These are phyloP conservation scores for Pseudomyrmex flavicornis DNA, from an alignment of 1,140 invertebrate species.

Conservation along the genomic window DNA sequence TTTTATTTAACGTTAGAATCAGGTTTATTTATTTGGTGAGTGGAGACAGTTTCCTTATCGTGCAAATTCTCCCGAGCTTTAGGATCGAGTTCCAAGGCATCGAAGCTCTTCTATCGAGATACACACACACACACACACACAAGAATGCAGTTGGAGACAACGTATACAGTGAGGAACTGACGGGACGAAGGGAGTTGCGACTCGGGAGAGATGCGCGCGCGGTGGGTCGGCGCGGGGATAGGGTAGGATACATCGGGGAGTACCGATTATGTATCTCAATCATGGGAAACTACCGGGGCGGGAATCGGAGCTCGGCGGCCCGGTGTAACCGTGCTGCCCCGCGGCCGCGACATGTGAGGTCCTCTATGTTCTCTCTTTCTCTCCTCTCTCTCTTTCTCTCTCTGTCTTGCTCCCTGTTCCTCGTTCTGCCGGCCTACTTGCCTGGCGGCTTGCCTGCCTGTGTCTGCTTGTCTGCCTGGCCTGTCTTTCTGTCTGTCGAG, in stretches of 20 bases:
- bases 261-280: slow-evolving; percentile 79
- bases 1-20: neutral
- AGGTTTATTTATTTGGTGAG: neutral
- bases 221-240: slow-evolving; percentile 18
- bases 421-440: neutral
- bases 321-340: slow-evolving; percentile 71
- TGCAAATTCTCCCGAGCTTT: neutral
- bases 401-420: slow-evolving; percentile 8
- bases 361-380: slow-evolving; percentile 45
- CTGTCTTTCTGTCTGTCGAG: slow-evolving; percentile 17
- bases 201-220: slow-evolving; percentile 21
- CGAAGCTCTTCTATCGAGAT: neutral
- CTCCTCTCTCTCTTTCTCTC: neutral
- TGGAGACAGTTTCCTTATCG: neutral
- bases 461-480: neutral
- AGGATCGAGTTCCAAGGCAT: neutral
- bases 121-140: neutral
- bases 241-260: slow-evolving; percentile 55
- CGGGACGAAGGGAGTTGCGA: neutral
- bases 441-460: slow-evolving; percentile 12
- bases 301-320: slow-evolving; percentile 70
- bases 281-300: slow-evolving; percentile 78
- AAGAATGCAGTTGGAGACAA: slow-evolving; percentile 1
- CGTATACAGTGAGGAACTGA: neutral
- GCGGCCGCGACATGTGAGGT: slow-evolving; percentile 78